phyloP scores from a whole-genome alignment of 2,797 vertebrate species.

The Hafferia zeledoni region DNA sequence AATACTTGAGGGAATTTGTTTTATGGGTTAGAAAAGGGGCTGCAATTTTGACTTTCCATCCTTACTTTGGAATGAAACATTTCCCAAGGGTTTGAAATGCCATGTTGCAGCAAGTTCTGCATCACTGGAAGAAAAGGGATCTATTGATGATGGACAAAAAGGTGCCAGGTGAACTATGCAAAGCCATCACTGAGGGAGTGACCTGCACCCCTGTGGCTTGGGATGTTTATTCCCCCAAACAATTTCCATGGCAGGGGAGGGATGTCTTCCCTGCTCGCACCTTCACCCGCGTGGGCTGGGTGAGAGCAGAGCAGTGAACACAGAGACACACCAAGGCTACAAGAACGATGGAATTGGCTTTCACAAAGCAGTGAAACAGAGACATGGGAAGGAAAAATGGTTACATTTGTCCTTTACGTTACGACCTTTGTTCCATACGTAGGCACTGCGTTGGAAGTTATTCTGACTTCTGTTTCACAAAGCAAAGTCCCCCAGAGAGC shows the following conservation, averaged over 20 bases:
- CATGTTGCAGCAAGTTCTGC: not conserved
- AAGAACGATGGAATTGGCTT: not conserved
- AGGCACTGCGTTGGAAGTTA: fast-evolving
- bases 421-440: slow-evolving; percentile 30
- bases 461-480: slow-evolving; percentile 13
- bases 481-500: not conserved
- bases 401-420: slow-evolving; percentile 1
- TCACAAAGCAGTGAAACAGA: not conserved
- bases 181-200: fast-evolving
- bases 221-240: fast-evolving
- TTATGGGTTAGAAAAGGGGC: not conserved
- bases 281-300: fast-evolving
- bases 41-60: not conserved
- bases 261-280: not conserved
- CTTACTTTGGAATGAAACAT: not conserved
- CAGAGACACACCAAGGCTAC: not conserved
- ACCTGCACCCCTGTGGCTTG: not conserved
- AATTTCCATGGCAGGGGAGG: not conserved
- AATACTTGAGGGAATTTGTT: not conserved
- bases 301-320: not conserved
- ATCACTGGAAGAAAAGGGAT: not conserved
- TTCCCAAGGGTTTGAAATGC: not conserved
- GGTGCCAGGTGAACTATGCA: not conserved
- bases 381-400: not conserved
- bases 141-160: not conserved